phyloP scores from a whole-genome alignment of 2,888 invertebrate species.

The Acanthosepion esculentum region DNA sequence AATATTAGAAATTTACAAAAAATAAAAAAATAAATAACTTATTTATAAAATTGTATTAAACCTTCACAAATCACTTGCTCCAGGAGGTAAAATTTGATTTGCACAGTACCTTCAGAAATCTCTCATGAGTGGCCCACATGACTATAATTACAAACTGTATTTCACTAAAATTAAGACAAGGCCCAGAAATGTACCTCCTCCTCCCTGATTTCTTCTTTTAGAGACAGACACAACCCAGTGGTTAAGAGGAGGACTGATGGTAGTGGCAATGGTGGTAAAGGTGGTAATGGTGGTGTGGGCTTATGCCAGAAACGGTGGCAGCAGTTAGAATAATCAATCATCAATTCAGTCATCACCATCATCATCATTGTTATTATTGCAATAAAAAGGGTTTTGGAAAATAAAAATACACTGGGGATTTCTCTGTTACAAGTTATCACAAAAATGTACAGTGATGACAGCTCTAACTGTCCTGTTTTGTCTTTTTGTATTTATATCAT shows the following conservation, averaged over 20 bases:
- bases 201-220: neutral
- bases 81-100: neutral
- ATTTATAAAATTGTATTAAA: too few species aligned
- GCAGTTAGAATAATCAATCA: neutral
- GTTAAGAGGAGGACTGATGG: neutral
- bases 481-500: neutral
- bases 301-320: conserved; percentile 12
- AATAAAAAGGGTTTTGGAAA: conserved; percentile 7
- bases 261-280: neutral
- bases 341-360: neutral
- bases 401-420: conserved; percentile 21
- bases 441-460: conserved; percentile 24
- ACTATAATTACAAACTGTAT: neutral
- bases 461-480: neutral
- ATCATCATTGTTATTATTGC: conserved; percentile 13
- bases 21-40: neutral
- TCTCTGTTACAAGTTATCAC: conserved; percentile 33
- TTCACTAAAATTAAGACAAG: neutral
- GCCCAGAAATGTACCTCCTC: too few species aligned
- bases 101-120: neutral
- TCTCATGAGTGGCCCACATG: neutral
- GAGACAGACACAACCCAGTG: conserved; percentile 33
- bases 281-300: neutral
- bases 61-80: neutral
- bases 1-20: neutral